phyloP scores from a whole-genome alignment of 2,888 invertebrate species.

The Coleophora flavipennella region DNA sequence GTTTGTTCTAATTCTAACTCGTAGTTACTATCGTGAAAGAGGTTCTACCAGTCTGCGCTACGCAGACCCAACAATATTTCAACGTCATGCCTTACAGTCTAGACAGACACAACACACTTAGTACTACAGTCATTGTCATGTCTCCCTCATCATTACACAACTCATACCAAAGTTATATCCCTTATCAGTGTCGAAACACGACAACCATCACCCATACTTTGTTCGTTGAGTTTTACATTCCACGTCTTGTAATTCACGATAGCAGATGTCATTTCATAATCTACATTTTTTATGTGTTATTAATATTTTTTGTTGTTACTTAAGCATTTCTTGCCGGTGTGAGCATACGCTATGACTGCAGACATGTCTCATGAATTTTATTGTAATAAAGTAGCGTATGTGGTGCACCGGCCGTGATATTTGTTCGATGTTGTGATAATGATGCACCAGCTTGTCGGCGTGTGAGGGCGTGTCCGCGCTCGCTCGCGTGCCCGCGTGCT shows the following conservation, averaged over 20 bases:
- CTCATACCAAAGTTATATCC: constrained; percentile 19
- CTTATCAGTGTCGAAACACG: constrained; percentile 13
- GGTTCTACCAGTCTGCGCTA: constrained; percentile 23
- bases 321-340: constrained; percentile 47
- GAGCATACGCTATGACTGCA: constrained; percentile 33
- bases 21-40: neutral
- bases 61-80: too few species aligned
- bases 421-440: constrained; percentile 64
- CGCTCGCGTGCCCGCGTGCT: constrained; percentile 17
- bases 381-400: constrained; percentile 13
- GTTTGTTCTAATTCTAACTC: constrained; percentile 11
- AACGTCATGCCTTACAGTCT: constrained; percentile 7
- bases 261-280: constrained; percentile 52
- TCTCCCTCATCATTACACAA: constrained; percentile 32
- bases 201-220: constrained; percentile 27
- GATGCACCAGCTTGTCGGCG: constrained; percentile 49
- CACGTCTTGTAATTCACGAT: constrained; percentile 30
- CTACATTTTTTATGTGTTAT: constrained; percentile 56
- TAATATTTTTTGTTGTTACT: constrained; percentile 50
- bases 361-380: too few species aligned
- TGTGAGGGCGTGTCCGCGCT: constrained; percentile 19
- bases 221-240: constrained; percentile 39
- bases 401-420: constrained; percentile 30
- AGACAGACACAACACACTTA: constrained; percentile 60
- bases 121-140: constrained; percentile 42